These are phyloP conservation scores for Chiropotes sagulatus DNA, from an alignment of 2,797 vertebrate genomes.

Conservation along the genomic window DNA sequence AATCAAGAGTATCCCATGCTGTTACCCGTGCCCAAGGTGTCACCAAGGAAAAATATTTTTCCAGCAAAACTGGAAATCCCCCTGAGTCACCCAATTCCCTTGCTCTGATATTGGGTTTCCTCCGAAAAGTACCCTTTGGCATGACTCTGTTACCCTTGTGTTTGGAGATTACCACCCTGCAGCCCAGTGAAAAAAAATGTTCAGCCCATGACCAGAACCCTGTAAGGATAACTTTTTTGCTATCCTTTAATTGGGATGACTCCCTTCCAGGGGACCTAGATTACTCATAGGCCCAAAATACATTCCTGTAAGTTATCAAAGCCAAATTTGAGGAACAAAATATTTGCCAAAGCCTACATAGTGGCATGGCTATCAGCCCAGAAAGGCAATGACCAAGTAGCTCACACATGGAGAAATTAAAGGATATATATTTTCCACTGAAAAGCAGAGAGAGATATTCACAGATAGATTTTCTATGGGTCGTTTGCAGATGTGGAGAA, in stretches of 20 bases:
- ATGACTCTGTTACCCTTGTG: not conserved
- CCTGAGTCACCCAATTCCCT: not conserved
- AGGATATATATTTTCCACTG: constrained; percentile 54
- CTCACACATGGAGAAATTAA: not conserved
- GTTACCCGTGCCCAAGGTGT: not conserved
- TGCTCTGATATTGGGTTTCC: not conserved
- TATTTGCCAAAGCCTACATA: not conserved
- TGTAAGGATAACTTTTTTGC: not conserved
- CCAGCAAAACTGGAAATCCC: not conserved
- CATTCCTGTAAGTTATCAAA: not conserved
- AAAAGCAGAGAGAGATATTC: constrained; percentile 65
- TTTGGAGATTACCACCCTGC: not conserved
- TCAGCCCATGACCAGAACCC: not conserved
- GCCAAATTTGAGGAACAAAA: not conserved
- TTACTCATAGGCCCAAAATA: not conserved
- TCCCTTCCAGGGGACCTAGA: not conserved
- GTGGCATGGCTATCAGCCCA: not conserved
- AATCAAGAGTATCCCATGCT: not conserved
- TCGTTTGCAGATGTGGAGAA: constrained; percentile 69
- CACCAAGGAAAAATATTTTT: constrained; percentile 17
- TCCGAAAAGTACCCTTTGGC: not conserved
- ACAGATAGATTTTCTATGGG: constrained; percentile 58
- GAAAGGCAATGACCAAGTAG: constrained; percentile 64
- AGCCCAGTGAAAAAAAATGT: not conserved
- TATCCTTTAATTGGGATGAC: not conserved